Conservation (phyloP, 2,797 vertebrate genomes). For the Moxostoma hubbsi region DNA sequence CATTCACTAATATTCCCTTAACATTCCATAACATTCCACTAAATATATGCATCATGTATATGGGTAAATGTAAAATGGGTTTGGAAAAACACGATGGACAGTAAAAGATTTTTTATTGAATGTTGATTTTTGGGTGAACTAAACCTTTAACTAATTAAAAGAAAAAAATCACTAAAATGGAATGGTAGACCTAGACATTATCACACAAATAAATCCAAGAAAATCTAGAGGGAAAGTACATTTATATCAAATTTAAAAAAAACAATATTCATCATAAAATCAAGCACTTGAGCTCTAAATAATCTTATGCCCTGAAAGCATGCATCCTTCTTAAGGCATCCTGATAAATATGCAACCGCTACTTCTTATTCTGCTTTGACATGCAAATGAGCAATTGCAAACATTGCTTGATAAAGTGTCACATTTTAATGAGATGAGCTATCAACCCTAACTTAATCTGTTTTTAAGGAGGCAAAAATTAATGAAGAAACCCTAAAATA, state of each 20-base stretch:
- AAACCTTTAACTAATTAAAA: too few relatives aligned
- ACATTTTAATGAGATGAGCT: slow-evolving; percentile 62
- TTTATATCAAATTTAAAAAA: background rate
- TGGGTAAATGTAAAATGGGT: too few relatives aligned
- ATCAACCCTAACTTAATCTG: slow-evolving; percentile 56
- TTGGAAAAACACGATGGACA: too few relatives aligned
- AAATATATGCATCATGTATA: too few relatives aligned
- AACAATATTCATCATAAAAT: slow-evolving; percentile 10
- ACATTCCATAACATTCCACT: too few relatives aligned
- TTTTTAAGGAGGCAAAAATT: slow-evolving; percentile 52
- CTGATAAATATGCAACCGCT: slow-evolving; percentile 59
- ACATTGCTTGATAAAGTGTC: slow-evolving; percentile 64
- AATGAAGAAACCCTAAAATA: slow-evolving; percentile 44
- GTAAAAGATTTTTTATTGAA: too few relatives aligned
- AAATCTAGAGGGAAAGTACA: background rate
- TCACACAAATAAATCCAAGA: too few relatives aligned
- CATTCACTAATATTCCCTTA: too few relatives aligned
- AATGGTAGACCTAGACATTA: too few relatives aligned
- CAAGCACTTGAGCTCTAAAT: slow-evolving; percentile 18
- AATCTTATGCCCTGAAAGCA: slow-evolving; percentile 27
- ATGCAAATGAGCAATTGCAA: slow-evolving; percentile 56
- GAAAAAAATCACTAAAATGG: too few relatives aligned
- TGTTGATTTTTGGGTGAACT: too few relatives aligned
- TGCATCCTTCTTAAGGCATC: slow-evolving; percentile 50
- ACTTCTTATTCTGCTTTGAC: slow-evolving; percentile 43